Evolutionary conservation across 2,888 invertebrate species (phyloP).

Genomic region (Strigamia crassipes): DNA sequence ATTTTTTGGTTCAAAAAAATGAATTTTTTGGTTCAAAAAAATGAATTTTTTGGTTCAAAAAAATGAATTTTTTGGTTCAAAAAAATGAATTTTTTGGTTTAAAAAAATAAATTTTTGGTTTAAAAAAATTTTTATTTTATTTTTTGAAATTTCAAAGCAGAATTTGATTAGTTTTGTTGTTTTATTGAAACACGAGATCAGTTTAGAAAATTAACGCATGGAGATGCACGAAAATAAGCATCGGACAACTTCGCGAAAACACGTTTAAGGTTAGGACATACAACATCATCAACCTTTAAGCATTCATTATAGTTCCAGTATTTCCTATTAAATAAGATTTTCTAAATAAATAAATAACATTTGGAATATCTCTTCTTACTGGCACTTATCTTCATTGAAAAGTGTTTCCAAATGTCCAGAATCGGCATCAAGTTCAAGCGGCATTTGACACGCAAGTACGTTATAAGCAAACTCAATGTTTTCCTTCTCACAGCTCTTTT

Average conservation of each 20-base stretch:
- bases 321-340: neutral
- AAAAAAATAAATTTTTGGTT: too few relatives aligned
- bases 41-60: too few relatives aligned
- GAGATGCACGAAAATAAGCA: neutral
- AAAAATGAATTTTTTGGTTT: too few relatives aligned
- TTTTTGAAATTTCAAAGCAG: too few relatives aligned
- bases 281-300: neutral
- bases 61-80: too few relatives aligned
- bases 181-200: too few relatives aligned
- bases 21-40: too few relatives aligned
- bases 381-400: neutral
- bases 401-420: neutral
- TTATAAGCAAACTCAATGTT: neutral
- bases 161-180: too few relatives aligned
- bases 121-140: too few relatives aligned
- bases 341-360: neutral
- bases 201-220: neutral
- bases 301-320: neutral
- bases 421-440: neutral
- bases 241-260: neutral
- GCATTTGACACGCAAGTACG: too few relatives aligned
- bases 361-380: neutral
- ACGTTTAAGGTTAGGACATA: neutral
- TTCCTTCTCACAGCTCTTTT: neutral
- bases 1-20: too few relatives aligned